Base-by-base conservation (phyloP, 2,888 invertebrate genomes). In the Lasiommata megera region DNA sequence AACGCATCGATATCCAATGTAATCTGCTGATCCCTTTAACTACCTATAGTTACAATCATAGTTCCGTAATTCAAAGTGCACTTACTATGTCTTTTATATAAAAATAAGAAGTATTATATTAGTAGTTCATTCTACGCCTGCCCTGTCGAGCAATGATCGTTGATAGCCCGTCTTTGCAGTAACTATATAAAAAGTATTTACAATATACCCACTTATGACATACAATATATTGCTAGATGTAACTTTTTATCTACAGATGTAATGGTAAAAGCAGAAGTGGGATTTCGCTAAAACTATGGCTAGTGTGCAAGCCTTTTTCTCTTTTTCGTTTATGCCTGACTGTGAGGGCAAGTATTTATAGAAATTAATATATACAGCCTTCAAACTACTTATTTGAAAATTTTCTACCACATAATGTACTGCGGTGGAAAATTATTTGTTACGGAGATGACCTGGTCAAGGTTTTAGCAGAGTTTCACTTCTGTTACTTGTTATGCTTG, bases 61-160 rank as follows among this genome's bases (percentile, higher is more conserved):
- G 89, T 88, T 89, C 88, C 88, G 70, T 87, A 87, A 84, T 71
- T 84, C 80, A 82, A 90, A 90, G 90, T 90, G 90, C 90, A 89
- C 90, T 90, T 90, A 90, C 79, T n/a, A n/a, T n/a, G 78, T 82
- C 80, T 79, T 76, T 75, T 78, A 73, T 73, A 77, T 80, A 79
- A 83, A 82, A 80, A 74, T 77, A 74, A 80, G 79, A 81, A 86
- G 80, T 84, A 86, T 84, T 84, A 78, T 84, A 79, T 72, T 70
- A 78, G 82, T 84, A 80, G 77, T 76, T 73, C 71, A 76, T 73
- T 68, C 60, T 54, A 52, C 72, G 73, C 68, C 67, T 72, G 78
- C 76, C 76, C 74, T 77, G 74, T 79, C 86, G 87, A 85, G 86
- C 79, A 75, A 74, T 67, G 56, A 37, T 78, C 80, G 88, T 86